phyloP scores from a whole-genome alignment of 2,113 vertebrate species.

The Malurus cyaneus region DNA sequence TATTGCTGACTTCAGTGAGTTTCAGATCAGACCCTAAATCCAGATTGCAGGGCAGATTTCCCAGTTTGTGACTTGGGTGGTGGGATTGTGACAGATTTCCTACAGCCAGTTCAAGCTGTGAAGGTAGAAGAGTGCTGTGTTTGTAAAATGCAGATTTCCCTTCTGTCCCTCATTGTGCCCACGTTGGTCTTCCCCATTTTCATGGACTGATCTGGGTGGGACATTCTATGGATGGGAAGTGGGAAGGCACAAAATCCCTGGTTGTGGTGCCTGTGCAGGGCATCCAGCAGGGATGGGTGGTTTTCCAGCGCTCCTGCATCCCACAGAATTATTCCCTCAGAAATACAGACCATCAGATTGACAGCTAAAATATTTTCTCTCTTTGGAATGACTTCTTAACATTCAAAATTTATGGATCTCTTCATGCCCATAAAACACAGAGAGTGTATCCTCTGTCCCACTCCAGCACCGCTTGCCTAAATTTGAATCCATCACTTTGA shows the following conservation, averaged over 20 bases:
- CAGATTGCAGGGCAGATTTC: neutral
- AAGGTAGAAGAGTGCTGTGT: neutral
- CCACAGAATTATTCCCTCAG: neutral
- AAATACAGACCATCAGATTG: neutral
- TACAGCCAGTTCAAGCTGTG: fast-evolving
- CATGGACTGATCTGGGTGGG: neutral
- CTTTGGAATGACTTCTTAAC: neutral
- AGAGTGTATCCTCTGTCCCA: neutral
- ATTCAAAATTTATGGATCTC: conserved; percentile 11
- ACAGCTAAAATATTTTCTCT: conserved; percentile 43
- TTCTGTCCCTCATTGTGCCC: neutral
- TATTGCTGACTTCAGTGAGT: neutral
- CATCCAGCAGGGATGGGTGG: neutral
- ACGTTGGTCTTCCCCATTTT: neutral
- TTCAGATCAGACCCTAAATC: neutral
- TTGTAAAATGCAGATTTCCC: neutral
- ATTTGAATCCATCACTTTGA: conserved; percentile 49
- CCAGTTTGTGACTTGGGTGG: neutral
- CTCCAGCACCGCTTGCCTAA: neutral
- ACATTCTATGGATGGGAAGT: neutral
- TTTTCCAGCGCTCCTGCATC: neutral
- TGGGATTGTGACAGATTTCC: neutral
- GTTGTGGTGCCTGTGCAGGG: neutral
- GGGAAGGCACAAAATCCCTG: neutral
- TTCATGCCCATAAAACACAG: neutral